Evolutionary conservation across 2,113 vertebrate species (phyloP).

Genomic region (Burhinus oedicnemus): DNA sequence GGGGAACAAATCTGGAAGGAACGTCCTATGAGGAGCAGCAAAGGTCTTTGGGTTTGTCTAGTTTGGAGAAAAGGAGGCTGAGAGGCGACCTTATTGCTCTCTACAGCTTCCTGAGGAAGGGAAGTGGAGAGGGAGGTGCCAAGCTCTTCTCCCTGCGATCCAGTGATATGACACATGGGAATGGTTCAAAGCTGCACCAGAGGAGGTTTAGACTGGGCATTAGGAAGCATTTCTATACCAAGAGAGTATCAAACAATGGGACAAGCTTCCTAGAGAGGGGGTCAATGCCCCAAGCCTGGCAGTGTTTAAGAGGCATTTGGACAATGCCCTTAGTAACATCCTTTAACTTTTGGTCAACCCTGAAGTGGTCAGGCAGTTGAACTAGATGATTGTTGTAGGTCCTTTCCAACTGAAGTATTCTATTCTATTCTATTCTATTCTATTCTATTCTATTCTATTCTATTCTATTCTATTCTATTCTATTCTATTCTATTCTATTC

Average conservation of each 20-base stretch:
- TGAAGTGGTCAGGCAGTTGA: neutral
- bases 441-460: neutral
- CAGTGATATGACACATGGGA: neutral
- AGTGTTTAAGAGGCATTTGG: neutral
- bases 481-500: no score
- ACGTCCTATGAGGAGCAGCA: neutral
- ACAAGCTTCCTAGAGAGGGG: neutral
- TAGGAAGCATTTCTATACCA: neutral
- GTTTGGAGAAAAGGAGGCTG: neutral
- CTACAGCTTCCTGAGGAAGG: neutral
- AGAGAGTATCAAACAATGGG: neutral
- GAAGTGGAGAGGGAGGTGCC: neutral
- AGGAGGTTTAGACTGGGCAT: neutral
- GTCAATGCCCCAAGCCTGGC: neutral
- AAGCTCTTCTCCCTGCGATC: neutral
- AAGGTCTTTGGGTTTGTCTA: neutral
- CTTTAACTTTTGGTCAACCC: neutral
- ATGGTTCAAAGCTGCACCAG: neutral
- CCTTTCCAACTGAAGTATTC: neutral
- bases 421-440: neutral
- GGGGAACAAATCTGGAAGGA: neutral
- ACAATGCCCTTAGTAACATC: neutral
- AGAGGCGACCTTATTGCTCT: neutral
- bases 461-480: neutral
- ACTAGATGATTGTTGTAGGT: neutral